Evolutionary conservation across 1,140 invertebrate genomes (phyloP).

Genomic region (Trypoxylus dichotomus): DNA sequence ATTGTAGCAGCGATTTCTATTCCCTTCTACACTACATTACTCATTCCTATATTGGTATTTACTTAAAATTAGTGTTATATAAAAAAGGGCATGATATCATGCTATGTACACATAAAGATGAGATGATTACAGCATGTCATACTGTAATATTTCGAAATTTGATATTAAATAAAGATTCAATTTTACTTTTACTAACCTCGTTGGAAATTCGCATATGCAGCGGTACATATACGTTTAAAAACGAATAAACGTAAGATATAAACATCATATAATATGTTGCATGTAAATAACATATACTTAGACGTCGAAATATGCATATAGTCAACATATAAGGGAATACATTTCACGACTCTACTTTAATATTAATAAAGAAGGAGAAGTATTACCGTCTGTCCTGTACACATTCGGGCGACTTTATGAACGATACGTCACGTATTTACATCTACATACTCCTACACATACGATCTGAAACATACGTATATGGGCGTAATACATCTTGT

Average conservation of each 20-base stretch:
- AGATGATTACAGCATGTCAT: not conserved
- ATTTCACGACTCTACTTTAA: not conserved
- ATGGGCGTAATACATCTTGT: not conserved
- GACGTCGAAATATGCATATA: not conserved
- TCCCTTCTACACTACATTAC: too few relatives aligned
- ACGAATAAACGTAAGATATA: not conserved
- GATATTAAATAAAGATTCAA: not conserved
- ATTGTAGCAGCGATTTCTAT: too few relatives aligned
- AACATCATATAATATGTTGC: not conserved
- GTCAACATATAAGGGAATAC: not conserved
- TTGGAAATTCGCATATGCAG: not conserved
- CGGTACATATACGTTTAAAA: not conserved
- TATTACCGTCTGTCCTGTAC: conserved; percentile 4
- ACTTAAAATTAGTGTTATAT: too few relatives aligned
- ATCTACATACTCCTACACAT: not conserved
- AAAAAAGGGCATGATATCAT: too few relatives aligned
- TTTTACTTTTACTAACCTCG: not conserved
- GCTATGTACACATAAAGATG: not conserved
- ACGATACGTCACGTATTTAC: not conserved
- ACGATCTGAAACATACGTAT: not conserved
- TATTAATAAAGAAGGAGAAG: conserved; percentile 19
- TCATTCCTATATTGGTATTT: too few relatives aligned
- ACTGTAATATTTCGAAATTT: not conserved
- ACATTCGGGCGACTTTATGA: not conserved
- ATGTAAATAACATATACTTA: conserved; percentile 3